These are phyloP conservation scores for Steinernema carpocapsae DNA, from an alignment of 2,888 invertebrate species.

Conservation along the genomic window DNA sequence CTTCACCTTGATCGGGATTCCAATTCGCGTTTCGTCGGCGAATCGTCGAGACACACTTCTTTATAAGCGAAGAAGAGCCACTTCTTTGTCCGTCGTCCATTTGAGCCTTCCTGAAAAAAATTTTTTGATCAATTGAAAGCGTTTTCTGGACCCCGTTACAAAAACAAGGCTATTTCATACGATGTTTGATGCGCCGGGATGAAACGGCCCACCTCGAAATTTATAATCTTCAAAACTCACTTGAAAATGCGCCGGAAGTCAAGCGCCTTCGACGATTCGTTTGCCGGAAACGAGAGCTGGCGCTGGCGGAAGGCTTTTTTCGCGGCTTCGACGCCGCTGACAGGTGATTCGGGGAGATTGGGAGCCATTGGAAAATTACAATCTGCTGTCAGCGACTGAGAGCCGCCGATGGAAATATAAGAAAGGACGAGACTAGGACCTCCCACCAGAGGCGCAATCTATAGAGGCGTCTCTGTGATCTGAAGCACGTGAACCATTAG, in stretches of 20 bases:
- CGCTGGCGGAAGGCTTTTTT: constrained; percentile 15
- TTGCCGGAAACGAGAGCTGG: constrained; percentile 7
- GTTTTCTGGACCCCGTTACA: neutral
- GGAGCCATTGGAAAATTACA: neutral
- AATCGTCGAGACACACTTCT: constrained; percentile 7
- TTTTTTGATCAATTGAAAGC: neutral
- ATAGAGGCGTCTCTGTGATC: neutral
- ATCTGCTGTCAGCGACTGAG: neutral
- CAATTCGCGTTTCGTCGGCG: neutral
- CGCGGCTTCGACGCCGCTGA: no score
- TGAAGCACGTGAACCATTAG: neutral
- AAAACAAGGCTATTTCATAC: neutral
- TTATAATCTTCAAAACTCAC: neutral
- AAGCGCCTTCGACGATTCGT: constrained; percentile 5
- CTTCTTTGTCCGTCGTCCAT: no score
- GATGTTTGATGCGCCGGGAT: neutral
- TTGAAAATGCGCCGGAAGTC: constrained; percentile 18
- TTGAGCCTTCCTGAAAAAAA: neutral
- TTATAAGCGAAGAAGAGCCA: neutral
- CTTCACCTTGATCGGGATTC: neutral
- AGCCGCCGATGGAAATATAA: constrained; percentile 8
- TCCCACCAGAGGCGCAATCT: neutral
- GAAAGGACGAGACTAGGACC: constrained; percentile 18
- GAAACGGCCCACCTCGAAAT: no score
- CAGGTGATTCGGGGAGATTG: neutral